Evolutionary conservation across 1,140 invertebrate genomes (phyloP), one percentile per base, ranked within the genome.

Genomic region (Pogonus chalceus): DNA sequence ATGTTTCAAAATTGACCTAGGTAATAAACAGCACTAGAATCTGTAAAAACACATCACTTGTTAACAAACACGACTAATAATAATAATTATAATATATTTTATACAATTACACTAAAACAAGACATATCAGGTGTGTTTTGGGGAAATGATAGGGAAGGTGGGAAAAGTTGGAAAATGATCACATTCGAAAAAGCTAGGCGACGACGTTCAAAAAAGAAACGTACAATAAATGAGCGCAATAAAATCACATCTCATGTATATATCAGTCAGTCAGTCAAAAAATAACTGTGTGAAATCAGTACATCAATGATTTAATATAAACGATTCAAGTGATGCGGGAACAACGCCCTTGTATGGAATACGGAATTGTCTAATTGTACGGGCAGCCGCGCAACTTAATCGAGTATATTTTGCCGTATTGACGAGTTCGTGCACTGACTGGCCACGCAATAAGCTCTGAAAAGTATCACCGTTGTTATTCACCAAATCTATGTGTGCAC

Each of bases 401-500:
- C 80, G 84, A 22, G 82, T 87, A 64, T 87, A 87, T 59, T 81
- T 81, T n/a, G 91, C 69, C 2, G 84, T 85, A 68, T 88, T 84
- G n/a, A 90, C 77, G 43, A 87, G 74, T 56, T 83, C 71, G 56
- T 80, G 77, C 23, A 83, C 69, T 49, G 69, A 70, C 62, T 83
- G 82, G 52, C 72, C 72, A 37, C 76, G 73, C 26, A 91, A 67
- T 48, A 92, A 66, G 54, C 79, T 76, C 50, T 83, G 78, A 57
- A 90, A 89, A 0, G 87, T 92, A 58, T 87, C 80, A 18, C 85
- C 85, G 31, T 83, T 74, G 57, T 79, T 76, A 69, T 96, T 95
- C 37, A 86, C 82, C n/a, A 81, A 77, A 72, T 96, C 92, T 49
- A 94, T 74, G 71, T 97, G 92, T 9, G 88, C 88, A 22, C 90